Conservation (phyloP, 2,113 vertebrate species). For the Cettia cetti region DNA sequence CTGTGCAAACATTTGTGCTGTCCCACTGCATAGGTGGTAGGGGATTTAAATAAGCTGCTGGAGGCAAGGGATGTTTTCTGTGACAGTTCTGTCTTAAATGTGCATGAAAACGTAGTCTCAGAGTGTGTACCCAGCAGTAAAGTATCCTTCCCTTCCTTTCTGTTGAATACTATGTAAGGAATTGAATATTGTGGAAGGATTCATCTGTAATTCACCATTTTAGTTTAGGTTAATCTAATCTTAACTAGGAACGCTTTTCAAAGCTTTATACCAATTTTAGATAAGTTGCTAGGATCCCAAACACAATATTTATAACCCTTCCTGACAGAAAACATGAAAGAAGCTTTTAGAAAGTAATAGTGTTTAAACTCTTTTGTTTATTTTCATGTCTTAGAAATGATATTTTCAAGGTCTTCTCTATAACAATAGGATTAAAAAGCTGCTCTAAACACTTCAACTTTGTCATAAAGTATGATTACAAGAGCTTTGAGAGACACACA, state of each 20-base stretch:
- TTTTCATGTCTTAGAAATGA: neutral
- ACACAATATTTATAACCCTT: neutral
- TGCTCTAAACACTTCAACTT: neutral
- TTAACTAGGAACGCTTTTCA: neutral
- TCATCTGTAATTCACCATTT: neutral
- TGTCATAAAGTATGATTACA: neutral
- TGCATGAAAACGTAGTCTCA: neutral
- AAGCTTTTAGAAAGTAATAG: neutral
- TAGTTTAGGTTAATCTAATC: neutral
- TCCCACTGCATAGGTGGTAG: neutral
- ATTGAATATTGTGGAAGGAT: neutral
- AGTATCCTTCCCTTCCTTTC: neutral
- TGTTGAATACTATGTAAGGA: neutral
- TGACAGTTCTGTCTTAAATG: neutral
- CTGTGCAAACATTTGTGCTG: neutral
- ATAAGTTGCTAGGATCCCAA: neutral
- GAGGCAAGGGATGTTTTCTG: neutral
- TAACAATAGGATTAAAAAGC: neutral
- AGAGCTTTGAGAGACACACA: neutral
- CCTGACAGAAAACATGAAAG: neutral
- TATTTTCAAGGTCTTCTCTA: neutral
- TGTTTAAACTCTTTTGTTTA: neutral
- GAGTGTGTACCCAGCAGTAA: neutral
- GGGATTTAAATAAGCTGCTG: neutral
- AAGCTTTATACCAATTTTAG: neutral